Evolutionary conservation across 2,797 vertebrate genomes (phyloP).

Genomic region (Typhlichthys eigenmanni): DNA sequence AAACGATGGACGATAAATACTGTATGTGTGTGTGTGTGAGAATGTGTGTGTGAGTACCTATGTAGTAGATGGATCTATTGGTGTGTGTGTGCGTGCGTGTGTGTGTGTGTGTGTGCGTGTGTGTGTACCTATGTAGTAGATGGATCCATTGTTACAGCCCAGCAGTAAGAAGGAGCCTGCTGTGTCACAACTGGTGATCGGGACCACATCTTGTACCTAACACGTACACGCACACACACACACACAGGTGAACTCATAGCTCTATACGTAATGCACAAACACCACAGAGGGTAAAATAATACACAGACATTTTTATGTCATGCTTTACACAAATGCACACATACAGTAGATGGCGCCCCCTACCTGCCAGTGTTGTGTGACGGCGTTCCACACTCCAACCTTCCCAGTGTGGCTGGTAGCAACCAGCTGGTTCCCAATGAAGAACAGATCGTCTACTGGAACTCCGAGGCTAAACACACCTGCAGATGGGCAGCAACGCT

Average conservation of each 20-base stretch:
- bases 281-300: neutral
- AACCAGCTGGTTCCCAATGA: slow-evolving; percentile 97
- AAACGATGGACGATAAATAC: slow-evolving; percentile 3
- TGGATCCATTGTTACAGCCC: slow-evolving; percentile 96
- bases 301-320: neutral
- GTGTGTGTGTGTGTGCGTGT: slow-evolving; percentile 5
- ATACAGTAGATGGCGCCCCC: slow-evolving; percentile 3
- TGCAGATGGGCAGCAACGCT: slow-evolving; percentile 40
- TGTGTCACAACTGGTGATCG: slow-evolving; percentile 96
- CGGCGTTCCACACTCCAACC: slow-evolving; percentile 98
- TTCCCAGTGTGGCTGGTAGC: slow-evolving; percentile 98
- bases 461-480: slow-evolving; percentile 95
- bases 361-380: slow-evolving; percentile 99
- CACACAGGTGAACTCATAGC: slow-evolving; percentile 2
- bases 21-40: neutral
- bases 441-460: slow-evolving; percentile 95
- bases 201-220: slow-evolving; percentile 97
- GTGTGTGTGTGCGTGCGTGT: neutral
- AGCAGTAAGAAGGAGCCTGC: slow-evolving; percentile 93
- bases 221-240: slow-evolving; percentile 2
- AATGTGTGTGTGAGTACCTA: too few relatives aligned
- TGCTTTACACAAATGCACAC: neutral
- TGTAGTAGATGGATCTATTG: too few relatives aligned
- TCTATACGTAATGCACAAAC: neutral
- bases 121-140: slow-evolving; percentile 94